Evolutionary conservation across 2,888 invertebrate genomes (phyloP), one percentile per base, ranked within the genome.

Genomic region (Mesochorus sp.): DNA sequence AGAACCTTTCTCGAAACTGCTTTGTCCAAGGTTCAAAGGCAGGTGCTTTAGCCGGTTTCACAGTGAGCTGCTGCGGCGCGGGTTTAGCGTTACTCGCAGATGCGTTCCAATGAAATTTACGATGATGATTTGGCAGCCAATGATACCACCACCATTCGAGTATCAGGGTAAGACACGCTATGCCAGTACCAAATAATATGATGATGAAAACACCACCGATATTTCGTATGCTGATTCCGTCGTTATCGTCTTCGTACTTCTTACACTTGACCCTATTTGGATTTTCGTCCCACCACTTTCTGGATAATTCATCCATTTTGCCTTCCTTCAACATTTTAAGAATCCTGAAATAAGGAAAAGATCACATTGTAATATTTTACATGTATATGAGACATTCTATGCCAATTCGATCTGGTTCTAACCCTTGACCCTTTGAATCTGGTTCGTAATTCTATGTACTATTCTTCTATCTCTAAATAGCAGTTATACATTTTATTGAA

Each of bases 191-290:
- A 84, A 98, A 97, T 87, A 98, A 97, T 80, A 99, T 98, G 0
- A 99, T 98, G 66, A 99, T 97, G 90, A 99, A 99, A 0, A 99
- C 99, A 0, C 99, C 99, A 53, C 98, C 99, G 83, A 99, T 99
- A 90, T 99, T 99, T 88, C 98, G 96, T 77, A 99, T 98, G 76
- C 98, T 98, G 88, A 99, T 99, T 57, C 99, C 99, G 88, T 98
- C 99, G 1, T 97, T 97, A 88, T 98, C 97, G 88, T 98, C 97
- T 87, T 97, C 97, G 67, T 96, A 95, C 83, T 96, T 95, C 84
- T 97, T 96, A 85, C 97, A 97, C 78, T 94, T 93, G 85, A 94
- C 94, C 34, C 94, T 94, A 4, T 94, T 94, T 0, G 95, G 95
- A 86, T 98, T 98, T 80, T 95, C 95, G 85, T 95, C 96, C 99